Base-by-base conservation (phyloP, 2,797 vertebrate genomes). In the Capromys pilorides region DNA sequence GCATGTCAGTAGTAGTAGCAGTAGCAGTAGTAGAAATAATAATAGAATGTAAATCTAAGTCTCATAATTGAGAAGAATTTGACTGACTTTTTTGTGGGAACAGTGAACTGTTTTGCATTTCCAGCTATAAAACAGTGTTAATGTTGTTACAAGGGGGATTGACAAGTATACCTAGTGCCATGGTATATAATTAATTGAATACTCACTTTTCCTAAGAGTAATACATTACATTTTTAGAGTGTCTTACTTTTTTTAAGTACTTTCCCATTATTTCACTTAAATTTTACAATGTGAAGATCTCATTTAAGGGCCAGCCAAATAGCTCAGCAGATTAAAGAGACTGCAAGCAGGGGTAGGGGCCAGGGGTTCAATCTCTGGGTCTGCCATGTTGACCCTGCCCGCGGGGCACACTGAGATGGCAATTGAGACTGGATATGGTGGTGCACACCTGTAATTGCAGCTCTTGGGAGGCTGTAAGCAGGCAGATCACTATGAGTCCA, bases 31-130 rank as follows among this genome's bases (percentile, higher is more conserved):
- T 21, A 31, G 14, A 26, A 33, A 45, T 45, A 51, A 8, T 18
- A 59, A 59, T 11, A 54, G 7, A n/a, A 45, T 22, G 39, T 36
- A 80, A 93, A 93, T 79, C 66, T 67, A 88, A 91, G 33, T 86
- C 18, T 87, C 36, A 85, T 41, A 96, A 51, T 67, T 83, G 82
- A 92, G 45, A 88, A 92, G 41, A 80, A 69, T 62, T 66, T 90
- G 71, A 67, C 49, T 95, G 51, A 90, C 64, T 91, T 21, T 67
- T 26, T 49, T 66, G 67, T 61, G 31, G 39, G 84, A 91, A 84
- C 51, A 31, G 39, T 61, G 51, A 85, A 85, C 26, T 77, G 67
- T 54, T 88, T 86, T 88, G 84, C 49, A 86, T 28, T 81, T 96
- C 59, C 59, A 94, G 86, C 1, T 33, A 4, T 61, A 62, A 73